Evolutionary conservation across 2,888 invertebrate species (phyloP), one percentile per base, ranked within the genome.

Genomic region (Dione vanillae): DNA sequence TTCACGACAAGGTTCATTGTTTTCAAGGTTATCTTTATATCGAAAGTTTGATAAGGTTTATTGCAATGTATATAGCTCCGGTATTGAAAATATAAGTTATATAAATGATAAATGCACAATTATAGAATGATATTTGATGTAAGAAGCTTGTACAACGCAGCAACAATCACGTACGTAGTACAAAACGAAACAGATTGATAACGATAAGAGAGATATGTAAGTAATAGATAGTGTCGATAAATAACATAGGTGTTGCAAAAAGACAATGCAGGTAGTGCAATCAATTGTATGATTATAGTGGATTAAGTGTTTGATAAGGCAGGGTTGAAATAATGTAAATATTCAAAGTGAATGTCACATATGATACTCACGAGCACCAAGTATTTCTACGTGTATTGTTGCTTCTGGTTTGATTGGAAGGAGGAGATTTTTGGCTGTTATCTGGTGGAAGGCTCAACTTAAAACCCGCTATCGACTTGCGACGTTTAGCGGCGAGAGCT

Each of bases 321-420:
- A 51, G 54, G 16, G 52, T 47, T 56, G 65, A 70, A 37, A 41
- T 35, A 16, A 69, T 37, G 45, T 40, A 27, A 64, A 66, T 58
- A 45, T 69, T 59, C 56, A 52, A 20, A 40, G 67, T 54, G 43
- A 70, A 68, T 59, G 61, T 43, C 43, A 61, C 65, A 62, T 62
- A 16, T 65, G 41, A 54, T 70, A 76, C 76, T 76, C 89, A 94
- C 94, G 93, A 89, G 87, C 93, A 93, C 94, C 94, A 94, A 79
- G 94, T 93, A 85, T 94, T 94, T 77, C 94, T 87, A 79, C 94
- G 92, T 70, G 85, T 89, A 78, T 86, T 85, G 75, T 80, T 80
- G 62, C 85, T 83, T 77, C 91, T 88, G 67, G 84, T 77, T 72
- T 78, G 85, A 79, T 89, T 87, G 65, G 83, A 74, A 11, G 85